Evolutionary conservation across 2,888 invertebrate species (phyloP), one percentile per base, ranked within the genome.

Genomic region (Rhorus exstirpatorius): DNA sequence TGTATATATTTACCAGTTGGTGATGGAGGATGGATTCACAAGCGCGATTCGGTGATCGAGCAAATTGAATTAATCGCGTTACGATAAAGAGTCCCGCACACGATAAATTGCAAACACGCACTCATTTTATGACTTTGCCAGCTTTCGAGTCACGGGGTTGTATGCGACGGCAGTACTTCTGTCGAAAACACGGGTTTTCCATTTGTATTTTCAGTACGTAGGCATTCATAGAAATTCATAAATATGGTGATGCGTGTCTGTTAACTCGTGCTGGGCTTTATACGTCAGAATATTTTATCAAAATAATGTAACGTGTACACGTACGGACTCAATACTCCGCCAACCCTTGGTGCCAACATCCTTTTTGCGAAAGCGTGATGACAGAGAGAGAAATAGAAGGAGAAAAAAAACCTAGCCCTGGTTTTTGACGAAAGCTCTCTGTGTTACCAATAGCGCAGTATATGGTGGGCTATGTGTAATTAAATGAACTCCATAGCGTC

Each of bases 21-120:
- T 10, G 53, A 21, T 26, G 17, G 2, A 35, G 41, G 24, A 44
- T 14, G 55, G 44, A 19, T 67, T 31, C 19, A 58, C 41, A 12
- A 53, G 55, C 75, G 21, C 46, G 46, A 75, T 58, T 65, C 41
- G 49, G 71, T 70, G 60, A 77, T 81, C 44, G 53, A 71, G 46
- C 71, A 72, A 67, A 81, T 81, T 53, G 31, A 67, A 81, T 77
- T 71, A 67, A 81, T 68, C 49, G 71, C 60, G 53, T 77, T 77
- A 53, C 67, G 58, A 81, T 77, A 72, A 81, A 72, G 65, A 71
- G 67, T 81, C 76, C 72, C 60, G 41, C 71, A 65, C 53, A 53
- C 41, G 67, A 67, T 67, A 65, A 81, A 79, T 63, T 58, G 65
- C 46, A 71, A 67, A 44, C 71, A 63, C 49, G 68, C 55, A 55